Base-by-base conservation (phyloP, 2,888 invertebrate species). In the Cephus sareptanus region DNA sequence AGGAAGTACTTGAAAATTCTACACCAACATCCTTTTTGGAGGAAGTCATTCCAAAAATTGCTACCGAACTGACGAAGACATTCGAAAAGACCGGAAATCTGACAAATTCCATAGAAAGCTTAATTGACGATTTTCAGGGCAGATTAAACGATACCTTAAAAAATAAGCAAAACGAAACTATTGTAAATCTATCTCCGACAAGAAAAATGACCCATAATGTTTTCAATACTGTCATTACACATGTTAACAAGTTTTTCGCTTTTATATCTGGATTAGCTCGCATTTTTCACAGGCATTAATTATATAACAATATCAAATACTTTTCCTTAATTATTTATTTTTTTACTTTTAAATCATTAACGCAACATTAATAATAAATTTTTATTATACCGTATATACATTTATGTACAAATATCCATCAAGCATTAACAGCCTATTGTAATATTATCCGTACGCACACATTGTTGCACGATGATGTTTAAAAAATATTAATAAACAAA, bases 171-270 rank as follows among this genome's bases (percentile, higher is more conserved):
- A 33, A 71, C 33, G 31, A 13, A 31, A 56, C 40, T 34, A 33
- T n/a, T n/a, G 23, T 35, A 74, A n/a, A 74, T 30, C 6, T 30
- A 69, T 1, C 35, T 23, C 4, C 56, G 9, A 56, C 23, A 9
- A 56, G 23, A 56, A 56, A 23, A 56, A 34, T 82, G 1, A 82
- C 74, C 33, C 79, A 76, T 0, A 79, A 83, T 23, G 77, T 83
- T 73, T 87, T 89, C 33, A 68, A 78, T 11, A 76, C 75, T 30
- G 82, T 85, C n/a, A 80, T 86, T 15, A 79, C 34, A 33, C 84
- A 83, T 33, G 83, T 88, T 1, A 86, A 85, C 40, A 89, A 84
- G 74, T 84, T 90, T 35, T 90, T 90, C 69, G 74, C 79, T 33
- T 78, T 90, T 33, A 76, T 90, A 0, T 68, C 81, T 0, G 83